Conservation (phyloP, 2,888 invertebrate species). For the Myopa tessellatipennis region DNA sequence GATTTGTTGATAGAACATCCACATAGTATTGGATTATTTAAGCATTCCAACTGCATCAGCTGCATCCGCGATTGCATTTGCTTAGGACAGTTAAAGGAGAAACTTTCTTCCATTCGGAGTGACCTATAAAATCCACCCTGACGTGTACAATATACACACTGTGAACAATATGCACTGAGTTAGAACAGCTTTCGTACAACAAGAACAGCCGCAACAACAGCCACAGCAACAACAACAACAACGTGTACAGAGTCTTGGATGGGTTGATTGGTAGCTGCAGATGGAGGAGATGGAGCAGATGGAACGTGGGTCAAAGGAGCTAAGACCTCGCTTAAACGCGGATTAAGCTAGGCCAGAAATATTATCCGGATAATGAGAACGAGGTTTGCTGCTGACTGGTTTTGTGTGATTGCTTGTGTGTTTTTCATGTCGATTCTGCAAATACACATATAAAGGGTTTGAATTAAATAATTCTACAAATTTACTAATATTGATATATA, state of each 20-base stretch:
- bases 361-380: background rate
- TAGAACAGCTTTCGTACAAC: background rate
- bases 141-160: background rate
- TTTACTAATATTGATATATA: no score
- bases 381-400: background rate
- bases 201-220: background rate
- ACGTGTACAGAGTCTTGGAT: no score
- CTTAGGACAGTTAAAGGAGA: background rate
- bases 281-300: no score
- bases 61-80: conserved; percentile 1
- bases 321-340: background rate
- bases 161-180: background rate
- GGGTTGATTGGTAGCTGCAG: no score
- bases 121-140: conserved; percentile 4
- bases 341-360: background rate
- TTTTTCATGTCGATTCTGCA: no score
- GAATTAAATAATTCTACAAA: no score
- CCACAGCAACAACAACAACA: no score
- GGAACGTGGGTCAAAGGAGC: background rate
- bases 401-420: no score
- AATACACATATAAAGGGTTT: no score
- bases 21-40: conserved; percentile 8
- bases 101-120: background rate
- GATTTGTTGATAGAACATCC: conserved; percentile 12
- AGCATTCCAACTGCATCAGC: background rate